Evolutionary conservation across 1,140 invertebrate genomes (phyloP).

Genomic region (Drosophila nannoptera): DNA sequence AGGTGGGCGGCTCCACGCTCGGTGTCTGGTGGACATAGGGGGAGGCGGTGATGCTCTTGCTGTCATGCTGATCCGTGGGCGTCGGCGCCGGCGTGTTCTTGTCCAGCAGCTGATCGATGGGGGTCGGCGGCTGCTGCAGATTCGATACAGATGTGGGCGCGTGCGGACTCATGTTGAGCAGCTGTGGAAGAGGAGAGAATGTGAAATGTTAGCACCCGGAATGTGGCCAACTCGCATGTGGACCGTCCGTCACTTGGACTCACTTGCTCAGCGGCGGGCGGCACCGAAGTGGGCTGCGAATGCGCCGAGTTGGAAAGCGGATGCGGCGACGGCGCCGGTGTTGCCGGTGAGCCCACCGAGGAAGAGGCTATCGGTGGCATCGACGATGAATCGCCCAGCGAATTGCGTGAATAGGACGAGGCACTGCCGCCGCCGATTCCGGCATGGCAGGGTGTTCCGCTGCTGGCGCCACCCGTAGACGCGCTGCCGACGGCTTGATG

Average conservation of each 20-base stretch:
- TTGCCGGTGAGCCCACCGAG: constrained; percentile 85
- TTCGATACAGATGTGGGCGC: constrained; percentile 76
- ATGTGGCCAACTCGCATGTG: neutral
- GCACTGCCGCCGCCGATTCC: constrained; percentile 77
- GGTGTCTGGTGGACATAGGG: constrained; percentile 76
- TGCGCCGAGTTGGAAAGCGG: constrained; percentile 87
- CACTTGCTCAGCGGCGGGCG: constrained; percentile 84
- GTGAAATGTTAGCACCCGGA: neutral
- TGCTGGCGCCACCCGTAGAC: constrained; percentile 47
- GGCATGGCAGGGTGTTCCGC: constrained; percentile 11
- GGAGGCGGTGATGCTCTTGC: constrained; percentile 76
- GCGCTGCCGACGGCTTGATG: constrained; percentile 49
- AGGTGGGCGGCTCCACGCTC: constrained; percentile 74
- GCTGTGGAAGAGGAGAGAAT: constrained; percentile 25
- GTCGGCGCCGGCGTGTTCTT: constrained; percentile 78
- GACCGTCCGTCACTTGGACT: constrained; percentile 81
- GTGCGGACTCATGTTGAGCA: constrained; percentile 74
- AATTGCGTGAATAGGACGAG: constrained; percentile 84
- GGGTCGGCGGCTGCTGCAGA: constrained; percentile 77
- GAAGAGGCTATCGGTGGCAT: constrained; percentile 80
- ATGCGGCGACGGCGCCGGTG: constrained; percentile 87
- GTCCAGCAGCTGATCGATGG: constrained; percentile 76
- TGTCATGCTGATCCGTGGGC: constrained; percentile 78
- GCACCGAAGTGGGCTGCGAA: constrained; percentile 85
- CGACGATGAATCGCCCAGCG: constrained; percentile 79